A percentile compares a stretch with the other conserved stretches of the same genome.
These are phyloP conservation scores for Sinohyriopsis cumingii DNA, from an alignment of 2,888 invertebrate genomes.

Conservation along the genomic window DNA sequence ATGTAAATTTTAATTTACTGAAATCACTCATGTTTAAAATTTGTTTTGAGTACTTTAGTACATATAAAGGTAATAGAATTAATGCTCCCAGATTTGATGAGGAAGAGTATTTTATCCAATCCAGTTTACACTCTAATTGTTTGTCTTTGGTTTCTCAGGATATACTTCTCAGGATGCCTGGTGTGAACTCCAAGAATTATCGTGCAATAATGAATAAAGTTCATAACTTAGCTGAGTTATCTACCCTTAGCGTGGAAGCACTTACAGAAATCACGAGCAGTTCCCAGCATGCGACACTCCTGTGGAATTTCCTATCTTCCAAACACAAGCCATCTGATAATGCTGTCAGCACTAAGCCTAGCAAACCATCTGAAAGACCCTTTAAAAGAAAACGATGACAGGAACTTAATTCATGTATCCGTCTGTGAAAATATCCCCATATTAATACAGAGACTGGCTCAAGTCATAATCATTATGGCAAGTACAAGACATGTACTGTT, in stretches of 20 bases:
- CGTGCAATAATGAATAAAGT: slow-evolving; percentile 84
- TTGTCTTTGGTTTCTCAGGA: slow-evolving; percentile 72
- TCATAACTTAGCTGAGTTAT: slow-evolving; percentile 77
- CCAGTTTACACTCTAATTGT: no score
- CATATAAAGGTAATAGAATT: no score
- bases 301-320: slow-evolving; percentile 70
- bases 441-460: no score
- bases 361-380: background rate
- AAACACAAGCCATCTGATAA: slow-evolving; percentile 29
- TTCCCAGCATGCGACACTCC: slow-evolving; percentile 65
- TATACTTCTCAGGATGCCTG: slow-evolving; percentile 89
- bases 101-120: no score
- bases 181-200: slow-evolving; percentile 90
- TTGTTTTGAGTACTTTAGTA: no score
- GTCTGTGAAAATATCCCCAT: no score
- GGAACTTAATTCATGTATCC: no score
- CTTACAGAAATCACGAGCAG: slow-evolving; percentile 82
- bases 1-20: no score
- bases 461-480: no score
- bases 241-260: slow-evolving; percentile 77
- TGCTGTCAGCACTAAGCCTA: slow-evolving; percentile 1
- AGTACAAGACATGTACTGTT: no score
- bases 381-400: slow-evolving; percentile 4
- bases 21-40: no score
- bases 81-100: no score